A percentile compares a stretch with the other conserved stretches of the same genome.
Conservation (phyloP, 1,140 invertebrate species). For the Drosophila nikananu region DNA sequence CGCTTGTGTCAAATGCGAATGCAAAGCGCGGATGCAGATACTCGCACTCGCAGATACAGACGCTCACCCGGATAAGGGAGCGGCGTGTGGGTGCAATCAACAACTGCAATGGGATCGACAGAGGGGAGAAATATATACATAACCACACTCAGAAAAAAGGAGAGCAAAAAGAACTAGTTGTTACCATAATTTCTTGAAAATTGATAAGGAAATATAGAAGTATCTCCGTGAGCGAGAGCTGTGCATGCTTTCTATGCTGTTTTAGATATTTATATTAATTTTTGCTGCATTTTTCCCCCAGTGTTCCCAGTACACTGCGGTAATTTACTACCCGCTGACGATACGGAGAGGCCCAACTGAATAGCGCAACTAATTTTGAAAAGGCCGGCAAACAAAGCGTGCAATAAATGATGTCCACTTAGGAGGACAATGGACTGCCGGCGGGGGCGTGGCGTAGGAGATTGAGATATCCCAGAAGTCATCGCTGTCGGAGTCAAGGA, state of each 20-base stretch:
- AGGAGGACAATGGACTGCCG: slow-evolving; percentile 59
- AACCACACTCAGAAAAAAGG: neutral
- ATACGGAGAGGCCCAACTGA: slow-evolving; percentile 47
- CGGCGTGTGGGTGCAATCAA: slow-evolving; percentile 78
- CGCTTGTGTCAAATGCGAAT: slow-evolving; percentile 62
- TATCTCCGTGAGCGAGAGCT: neutral
- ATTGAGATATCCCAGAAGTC: slow-evolving; percentile 47
- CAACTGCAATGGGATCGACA: slow-evolving; percentile 41
- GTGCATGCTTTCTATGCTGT: neutral
- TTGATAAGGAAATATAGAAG: neutral
- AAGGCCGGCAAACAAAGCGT: slow-evolving; percentile 73
- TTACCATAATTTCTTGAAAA: neutral
- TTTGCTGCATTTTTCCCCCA: neutral
- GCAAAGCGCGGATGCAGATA: slow-evolving; percentile 22
- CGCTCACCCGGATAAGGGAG: slow-evolving; percentile 47
- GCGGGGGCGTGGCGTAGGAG: slow-evolving; percentile 40
- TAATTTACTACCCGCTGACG: slow-evolving; percentile 68
- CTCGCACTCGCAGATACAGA: slow-evolving; percentile 18
- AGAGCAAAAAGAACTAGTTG: no score
- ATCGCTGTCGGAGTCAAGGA: slow-evolving; percentile 7
- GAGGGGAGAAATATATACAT: neutral
- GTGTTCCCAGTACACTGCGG: slow-evolving; percentile 9
- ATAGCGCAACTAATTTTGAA: slow-evolving; percentile 84
- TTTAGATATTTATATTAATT: neutral
- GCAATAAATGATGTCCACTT: slow-evolving; percentile 82